Percentiles rank a stretch among this genome's conserved stretches.
phyloP scores from a whole-genome alignment of 1,140 invertebrate species.

The Chionoecetes opilio region DNA sequence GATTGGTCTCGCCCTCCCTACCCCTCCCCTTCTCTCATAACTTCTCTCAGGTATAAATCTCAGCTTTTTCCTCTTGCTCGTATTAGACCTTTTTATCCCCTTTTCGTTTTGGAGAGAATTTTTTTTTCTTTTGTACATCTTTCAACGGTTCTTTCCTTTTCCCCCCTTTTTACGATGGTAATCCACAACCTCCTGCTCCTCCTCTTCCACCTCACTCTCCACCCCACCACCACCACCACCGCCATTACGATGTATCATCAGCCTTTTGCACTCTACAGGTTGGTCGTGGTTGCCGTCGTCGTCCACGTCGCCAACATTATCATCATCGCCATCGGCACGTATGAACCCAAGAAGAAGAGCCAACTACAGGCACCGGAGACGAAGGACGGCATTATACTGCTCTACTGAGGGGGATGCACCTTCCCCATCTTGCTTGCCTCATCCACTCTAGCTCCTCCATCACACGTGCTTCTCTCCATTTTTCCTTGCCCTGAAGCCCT shows the following conservation, averaged over 20 bases:
- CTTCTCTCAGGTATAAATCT: neutral
- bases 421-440: neutral
- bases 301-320: slow-evolving; percentile 90
- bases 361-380: slow-evolving; percentile 48
- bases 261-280: neutral
- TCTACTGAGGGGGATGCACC: slow-evolving; percentile 40
- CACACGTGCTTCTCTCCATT: neutral
- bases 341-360: slow-evolving; percentile 84
- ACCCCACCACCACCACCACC: neutral
- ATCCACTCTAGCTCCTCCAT: neutral
- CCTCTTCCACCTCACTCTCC: neutral
- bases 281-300: slow-evolving; percentile 87
- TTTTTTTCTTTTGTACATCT: too few relatives aligned
- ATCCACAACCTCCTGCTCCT: too few relatives aligned
- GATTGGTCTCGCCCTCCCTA: neutral
- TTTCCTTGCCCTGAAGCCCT: neutral
- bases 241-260: neutral
- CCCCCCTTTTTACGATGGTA: too few relatives aligned
- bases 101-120: neutral
- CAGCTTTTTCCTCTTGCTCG: slow-evolving; percentile 18
- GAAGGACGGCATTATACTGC: slow-evolving; percentile 62
- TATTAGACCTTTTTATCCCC: neutral
- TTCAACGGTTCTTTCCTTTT: neutral
- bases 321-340: slow-evolving; percentile 89
- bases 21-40: neutral